Evolutionary conservation across 2,113 vertebrate genomes (phyloP).

Genomic region (Tyrannus savana): DNA sequence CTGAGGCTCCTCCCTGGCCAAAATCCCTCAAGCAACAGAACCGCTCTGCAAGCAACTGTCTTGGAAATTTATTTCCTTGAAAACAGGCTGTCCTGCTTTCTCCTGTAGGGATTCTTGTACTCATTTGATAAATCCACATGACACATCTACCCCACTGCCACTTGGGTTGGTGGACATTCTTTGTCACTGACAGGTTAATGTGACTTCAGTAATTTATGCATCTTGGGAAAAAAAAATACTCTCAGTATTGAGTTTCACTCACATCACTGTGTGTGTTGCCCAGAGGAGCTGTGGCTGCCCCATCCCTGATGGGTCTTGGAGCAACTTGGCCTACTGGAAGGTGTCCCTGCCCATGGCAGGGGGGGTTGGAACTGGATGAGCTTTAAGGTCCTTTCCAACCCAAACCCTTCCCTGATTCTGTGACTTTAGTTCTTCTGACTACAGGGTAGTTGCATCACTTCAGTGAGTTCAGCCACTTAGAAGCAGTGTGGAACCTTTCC

Average conservation of each 20-base stretch:
- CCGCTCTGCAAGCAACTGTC: background rate
- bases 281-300: background rate
- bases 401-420: background rate
- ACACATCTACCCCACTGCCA: background rate
- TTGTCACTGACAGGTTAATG: background rate
- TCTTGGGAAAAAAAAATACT: background rate
- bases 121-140: background rate
- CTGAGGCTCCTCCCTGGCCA: background rate
- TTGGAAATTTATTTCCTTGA: background rate
- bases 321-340: background rate
- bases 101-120: background rate
- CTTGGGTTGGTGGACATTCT: background rate
- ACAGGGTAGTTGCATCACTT: background rate
- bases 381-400: background rate
- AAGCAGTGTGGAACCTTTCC: background rate
- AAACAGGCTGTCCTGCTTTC: background rate
- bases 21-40: background rate
- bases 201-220: background rate
- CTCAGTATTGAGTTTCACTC: background rate
- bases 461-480: background rate
- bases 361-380: background rate
- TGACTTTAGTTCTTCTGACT: background rate
- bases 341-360: background rate
- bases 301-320: background rate
- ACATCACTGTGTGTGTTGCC: background rate